These are phyloP conservation scores for Cryptotis parvus DNA, from an alignment of 2,113 vertebrate genomes.

Conservation along the genomic window DNA sequence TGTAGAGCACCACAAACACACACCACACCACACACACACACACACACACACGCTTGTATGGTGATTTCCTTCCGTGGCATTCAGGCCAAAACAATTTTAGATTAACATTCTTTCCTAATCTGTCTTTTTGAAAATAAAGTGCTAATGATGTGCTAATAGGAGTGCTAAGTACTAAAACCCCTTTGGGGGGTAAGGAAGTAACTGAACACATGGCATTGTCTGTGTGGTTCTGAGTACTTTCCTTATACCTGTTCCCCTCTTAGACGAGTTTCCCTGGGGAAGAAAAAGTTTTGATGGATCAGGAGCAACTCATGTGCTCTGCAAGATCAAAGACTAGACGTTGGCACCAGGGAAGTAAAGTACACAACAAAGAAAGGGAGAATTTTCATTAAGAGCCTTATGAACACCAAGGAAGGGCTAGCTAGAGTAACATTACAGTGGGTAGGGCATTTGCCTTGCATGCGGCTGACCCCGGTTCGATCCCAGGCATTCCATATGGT, in stretches of 20 bases:
- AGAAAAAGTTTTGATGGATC: not conserved
- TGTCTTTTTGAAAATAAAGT: constrained; percentile 37
- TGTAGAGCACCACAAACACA: not conserved
- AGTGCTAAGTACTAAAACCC: constrained; percentile 23
- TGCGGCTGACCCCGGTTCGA: too few relatives aligned
- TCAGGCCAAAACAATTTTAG: constrained; percentile 3
- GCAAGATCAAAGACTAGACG: not conserved
- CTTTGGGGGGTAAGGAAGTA: not conserved
- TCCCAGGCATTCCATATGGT: too few relatives aligned
- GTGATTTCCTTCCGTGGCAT: not conserved
- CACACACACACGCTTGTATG: not conserved
- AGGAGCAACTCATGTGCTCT: not conserved
- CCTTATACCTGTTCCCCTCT: not conserved
- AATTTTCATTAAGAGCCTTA: not conserved
- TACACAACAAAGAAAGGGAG: not conserved
- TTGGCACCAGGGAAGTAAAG: not conserved
- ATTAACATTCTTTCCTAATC: not conserved
- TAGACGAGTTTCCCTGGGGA: not conserved
- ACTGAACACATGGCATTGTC: not conserved
- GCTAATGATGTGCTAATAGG: constrained; percentile 27
- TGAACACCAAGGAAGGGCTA: not conserved
- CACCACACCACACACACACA: not conserved
- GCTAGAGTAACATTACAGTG: too few relatives aligned
- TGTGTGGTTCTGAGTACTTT: not conserved
- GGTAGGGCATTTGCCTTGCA: too few relatives aligned